Evolutionary conservation across 2,113 vertebrate species (phyloP), one percentile per base, ranked within the genome.

Genomic region (Callorhinus ursinus): DNA sequence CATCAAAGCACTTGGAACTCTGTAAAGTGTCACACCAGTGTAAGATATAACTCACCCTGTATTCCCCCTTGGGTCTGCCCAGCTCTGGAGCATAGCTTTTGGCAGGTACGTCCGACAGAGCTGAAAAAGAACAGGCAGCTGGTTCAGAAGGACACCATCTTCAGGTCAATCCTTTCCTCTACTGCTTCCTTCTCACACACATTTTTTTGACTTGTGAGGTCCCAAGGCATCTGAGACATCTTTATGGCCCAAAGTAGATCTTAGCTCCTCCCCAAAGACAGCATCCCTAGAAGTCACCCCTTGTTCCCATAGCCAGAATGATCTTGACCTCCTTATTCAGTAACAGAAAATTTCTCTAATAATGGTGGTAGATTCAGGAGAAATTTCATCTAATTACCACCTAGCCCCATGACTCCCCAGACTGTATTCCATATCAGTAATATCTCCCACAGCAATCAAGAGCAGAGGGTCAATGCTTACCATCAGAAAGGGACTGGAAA

Each of bases 71-170:
- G 0, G 99, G 99, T 96, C 99, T 99, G 71, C 99, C 98, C 80
- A 99, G 98, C 94, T 99, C 99, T 53, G 99, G 99, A 89, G 99
- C 99, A 1, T 99, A 99, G 87, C 95, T 99, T 97, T 99, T 99
- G 87, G 97, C 92, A 87, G 99, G 97, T 0, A 98, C 95, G 39
- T 99, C 99, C 2, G 98, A 98, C 79, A 99, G 94, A 55, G 98
- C 99, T 99, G 82, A 80, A 92, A 97, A 80, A 96, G 5, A 97
- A 95, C 63, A 96, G 67, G 77, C 57, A 98, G 53, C 88, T 67
- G 7, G 16, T 74, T 98, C 74, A 98, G 72, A 26, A 97, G 59
- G 19, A 72, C 21, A 85, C 36, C 65, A 8, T 46, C 88, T 87
- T 97, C 95, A 86, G 2, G 51, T 7, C 31, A 26, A 22, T 69